phyloP scores from a whole-genome alignment of 1,140 invertebrate species.

The Hesperophylax magnus region DNA sequence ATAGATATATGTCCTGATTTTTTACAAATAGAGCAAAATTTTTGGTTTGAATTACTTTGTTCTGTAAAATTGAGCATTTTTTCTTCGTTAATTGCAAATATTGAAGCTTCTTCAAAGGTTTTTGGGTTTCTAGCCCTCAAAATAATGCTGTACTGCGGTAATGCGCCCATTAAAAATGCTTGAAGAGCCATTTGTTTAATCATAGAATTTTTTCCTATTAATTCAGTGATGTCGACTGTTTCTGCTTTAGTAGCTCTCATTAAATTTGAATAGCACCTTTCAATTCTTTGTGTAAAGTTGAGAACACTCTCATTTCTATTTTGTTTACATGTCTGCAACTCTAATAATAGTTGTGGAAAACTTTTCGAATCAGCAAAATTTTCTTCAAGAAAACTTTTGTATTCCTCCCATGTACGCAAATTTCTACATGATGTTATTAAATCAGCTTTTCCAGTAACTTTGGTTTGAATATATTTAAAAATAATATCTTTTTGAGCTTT shows the following conservation, averaged over 20 bases:
- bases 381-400: background rate
- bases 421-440: background rate
- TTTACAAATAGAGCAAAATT: background rate
- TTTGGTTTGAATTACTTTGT: background rate
- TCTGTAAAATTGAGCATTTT: background rate
- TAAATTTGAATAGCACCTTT: constrained; percentile 5
- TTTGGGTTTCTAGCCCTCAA: background rate
- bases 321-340: background rate
- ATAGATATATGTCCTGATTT: background rate
- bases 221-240: background rate
- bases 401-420: background rate
- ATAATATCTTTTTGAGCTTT: background rate
- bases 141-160: background rate
- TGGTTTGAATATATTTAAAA: background rate
- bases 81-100: background rate
- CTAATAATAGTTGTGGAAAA: background rate
- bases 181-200: constrained; percentile 3
- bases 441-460: background rate
- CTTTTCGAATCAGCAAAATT: background rate
- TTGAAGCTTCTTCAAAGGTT: background rate
- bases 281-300: background rate
- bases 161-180: background rate
- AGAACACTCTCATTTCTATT: background rate
- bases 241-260: background rate
- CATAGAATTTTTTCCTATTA: background rate